A percentile compares a stretch with the other conserved stretches of the same genome.
These are phyloP conservation scores for Drosophila helvetica DNA, from an alignment of 2,888 invertebrate species.

Conservation along the genomic window DNA sequence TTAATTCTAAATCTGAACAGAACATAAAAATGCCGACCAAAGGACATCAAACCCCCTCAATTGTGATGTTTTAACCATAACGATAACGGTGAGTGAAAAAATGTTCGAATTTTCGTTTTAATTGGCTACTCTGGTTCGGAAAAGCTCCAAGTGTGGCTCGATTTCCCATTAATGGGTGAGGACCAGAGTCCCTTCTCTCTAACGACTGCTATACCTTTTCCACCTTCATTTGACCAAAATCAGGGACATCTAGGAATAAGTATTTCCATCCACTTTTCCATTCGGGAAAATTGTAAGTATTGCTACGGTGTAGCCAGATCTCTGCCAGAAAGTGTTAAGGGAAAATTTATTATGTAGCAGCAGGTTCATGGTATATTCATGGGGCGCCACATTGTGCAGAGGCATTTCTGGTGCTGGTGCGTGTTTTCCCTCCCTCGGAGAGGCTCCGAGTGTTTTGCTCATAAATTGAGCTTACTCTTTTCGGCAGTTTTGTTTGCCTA, in stretches of 20 bases:
- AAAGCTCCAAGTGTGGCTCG: too few species aligned
- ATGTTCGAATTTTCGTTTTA: not conserved
- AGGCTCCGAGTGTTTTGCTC: slow-evolving; percentile 67
- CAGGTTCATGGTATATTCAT: slow-evolving; percentile 46
- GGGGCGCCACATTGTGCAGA: slow-evolving; percentile 64
- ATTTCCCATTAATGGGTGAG: slow-evolving; percentile 11
- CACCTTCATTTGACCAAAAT: too few species aligned
- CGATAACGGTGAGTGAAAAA: slow-evolving; percentile 18
- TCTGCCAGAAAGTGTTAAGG: not conserved
- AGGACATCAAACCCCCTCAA: slow-evolving; percentile 10
- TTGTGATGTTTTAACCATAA: not conserved
- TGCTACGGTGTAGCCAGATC: slow-evolving; percentile 3
- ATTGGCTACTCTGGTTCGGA: not conserved
- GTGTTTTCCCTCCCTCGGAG: slow-evolving; percentile 33
- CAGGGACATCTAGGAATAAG: not conserved
- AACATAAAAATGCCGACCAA: slow-evolving; percentile 38
- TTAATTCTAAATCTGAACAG: slow-evolving; percentile 12
- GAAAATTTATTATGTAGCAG: not conserved
- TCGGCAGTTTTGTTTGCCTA: slow-evolving; percentile 59
- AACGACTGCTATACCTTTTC: not conserved
- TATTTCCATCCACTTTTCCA: not conserved
- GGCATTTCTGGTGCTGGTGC: slow-evolving; percentile 33
- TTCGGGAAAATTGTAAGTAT: slow-evolving; percentile 1
- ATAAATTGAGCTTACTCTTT: slow-evolving; percentile 77
- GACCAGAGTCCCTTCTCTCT: not conserved